phyloP scores from a whole-genome alignment of 2,113 vertebrate species.

The Phrynosoma platyrhinos region DNA sequence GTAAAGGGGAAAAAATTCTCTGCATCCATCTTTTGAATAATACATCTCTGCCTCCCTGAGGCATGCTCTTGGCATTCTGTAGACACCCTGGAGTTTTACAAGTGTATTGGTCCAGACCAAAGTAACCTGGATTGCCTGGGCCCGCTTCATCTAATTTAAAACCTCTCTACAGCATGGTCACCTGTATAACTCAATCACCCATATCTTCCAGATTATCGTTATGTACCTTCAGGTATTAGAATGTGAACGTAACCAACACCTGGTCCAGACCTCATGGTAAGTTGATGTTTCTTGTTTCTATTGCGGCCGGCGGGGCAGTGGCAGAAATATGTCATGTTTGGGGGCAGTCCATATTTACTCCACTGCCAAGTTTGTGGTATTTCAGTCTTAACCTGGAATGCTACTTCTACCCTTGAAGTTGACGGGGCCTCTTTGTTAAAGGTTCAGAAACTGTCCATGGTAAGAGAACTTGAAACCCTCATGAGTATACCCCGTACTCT shows the following conservation, averaged over 20 bases:
- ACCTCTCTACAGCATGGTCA: background rate
- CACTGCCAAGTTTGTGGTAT: conserved; percentile 61
- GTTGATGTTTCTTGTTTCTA: conserved; percentile 78
- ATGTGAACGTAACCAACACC: conserved; percentile 88
- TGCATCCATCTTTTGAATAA: background rate
- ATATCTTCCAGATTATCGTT: conserved; percentile 90
- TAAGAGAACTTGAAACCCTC: conserved; percentile 74
- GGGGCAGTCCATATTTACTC: conserved; percentile 69
- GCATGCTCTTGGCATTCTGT: background rate
- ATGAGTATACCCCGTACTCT: conserved; percentile 10
- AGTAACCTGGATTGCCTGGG: conserved; percentile 64
- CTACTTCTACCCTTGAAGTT: conserved; percentile 68
- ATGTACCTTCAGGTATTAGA: conserved; percentile 93
- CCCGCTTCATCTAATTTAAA: conserved; percentile 57
- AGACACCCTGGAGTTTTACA: fast-evolving
- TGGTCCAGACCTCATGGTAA: conserved; percentile 92
- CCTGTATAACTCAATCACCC: conserved; percentile 79
- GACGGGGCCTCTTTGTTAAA: conserved; percentile 65
- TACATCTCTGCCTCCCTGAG: conserved; percentile 23
- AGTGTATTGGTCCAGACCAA: conserved; percentile 30
- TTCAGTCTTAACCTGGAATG: conserved; percentile 65
- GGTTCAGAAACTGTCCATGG: conserved; percentile 73
- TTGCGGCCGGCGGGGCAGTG: conserved; percentile 78
- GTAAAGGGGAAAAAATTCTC: background rate
- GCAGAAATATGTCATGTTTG: conserved; percentile 78